Conservation (phyloP, 1,140 invertebrate genomes). For the Eubasilissa regina region DNA sequence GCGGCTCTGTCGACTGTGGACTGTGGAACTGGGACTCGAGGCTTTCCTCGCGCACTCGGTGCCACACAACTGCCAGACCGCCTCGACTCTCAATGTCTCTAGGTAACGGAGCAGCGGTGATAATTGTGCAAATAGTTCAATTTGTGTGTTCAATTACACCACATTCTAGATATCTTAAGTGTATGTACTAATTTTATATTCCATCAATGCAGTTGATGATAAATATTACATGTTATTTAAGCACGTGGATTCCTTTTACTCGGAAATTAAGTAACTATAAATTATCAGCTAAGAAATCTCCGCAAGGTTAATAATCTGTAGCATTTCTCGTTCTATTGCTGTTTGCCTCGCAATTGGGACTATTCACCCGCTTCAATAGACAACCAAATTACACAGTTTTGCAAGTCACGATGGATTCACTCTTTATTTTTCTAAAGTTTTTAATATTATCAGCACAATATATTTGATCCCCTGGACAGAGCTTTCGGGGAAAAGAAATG, state of each 20-base stretch:
- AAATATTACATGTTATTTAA: slow-evolving; percentile 15
- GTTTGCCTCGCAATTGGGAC: slow-evolving; percentile 30
- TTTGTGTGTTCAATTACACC: slow-evolving; percentile 15
- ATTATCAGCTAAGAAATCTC: neutral
- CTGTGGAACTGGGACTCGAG: too few relatives aligned
- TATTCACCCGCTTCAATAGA: slow-evolving; percentile 22
- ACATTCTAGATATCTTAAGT: slow-evolving; percentile 18
- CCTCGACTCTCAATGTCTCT: neutral
- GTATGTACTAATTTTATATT: slow-evolving; percentile 24
- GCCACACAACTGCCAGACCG: slow-evolving; percentile 33
- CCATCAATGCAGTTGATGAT: slow-evolving; percentile 5
- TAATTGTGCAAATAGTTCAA: neutral
- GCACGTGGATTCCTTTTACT: slow-evolving; percentile 2
- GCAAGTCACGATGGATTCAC: too few relatives aligned
- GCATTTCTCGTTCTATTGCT: slow-evolving; percentile 29
- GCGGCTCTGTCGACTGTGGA: too few relatives aligned
- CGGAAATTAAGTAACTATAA: neutral
- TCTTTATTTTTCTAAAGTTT: too few relatives aligned
- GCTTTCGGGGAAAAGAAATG: slow-evolving; percentile 21
- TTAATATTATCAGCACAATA: neutral
- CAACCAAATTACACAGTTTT: neutral
- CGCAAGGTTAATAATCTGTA: slow-evolving; percentile 13
- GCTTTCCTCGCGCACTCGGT: neutral
- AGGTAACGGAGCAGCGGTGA: slow-evolving; percentile 9
- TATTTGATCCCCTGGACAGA: neutral